Conservation (phyloP, 2,113 vertebrate genomes). For the Nicator chloris region DNA sequence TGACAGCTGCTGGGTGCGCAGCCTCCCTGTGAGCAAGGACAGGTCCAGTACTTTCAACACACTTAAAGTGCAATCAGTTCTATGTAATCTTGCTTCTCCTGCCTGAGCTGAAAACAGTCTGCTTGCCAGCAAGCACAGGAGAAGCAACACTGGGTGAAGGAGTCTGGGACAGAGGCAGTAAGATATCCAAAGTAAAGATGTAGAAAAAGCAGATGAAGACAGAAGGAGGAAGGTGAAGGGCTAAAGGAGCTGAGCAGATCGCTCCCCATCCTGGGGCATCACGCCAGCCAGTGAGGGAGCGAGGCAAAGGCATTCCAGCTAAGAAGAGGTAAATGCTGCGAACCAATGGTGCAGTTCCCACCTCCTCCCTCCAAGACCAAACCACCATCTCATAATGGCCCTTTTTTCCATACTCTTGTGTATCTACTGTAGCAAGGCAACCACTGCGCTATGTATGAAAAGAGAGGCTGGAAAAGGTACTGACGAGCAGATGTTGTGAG, state of each 20-base stretch:
- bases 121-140: neutral
- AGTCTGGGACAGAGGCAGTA: neutral
- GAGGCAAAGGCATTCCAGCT: neutral
- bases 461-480: neutral
- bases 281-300: rapidly evolving
- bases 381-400: neutral
- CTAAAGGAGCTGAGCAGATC: neutral
- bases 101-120: neutral
- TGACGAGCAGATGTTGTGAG: neutral
- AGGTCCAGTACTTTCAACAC: neutral
- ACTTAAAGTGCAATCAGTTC: neutral
- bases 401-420: neutral
- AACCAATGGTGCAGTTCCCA: neutral
- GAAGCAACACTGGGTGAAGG: neutral
- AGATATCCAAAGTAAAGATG: neutral
- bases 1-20: neutral
- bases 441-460: neutral
- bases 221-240: neutral
- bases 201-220: neutral
- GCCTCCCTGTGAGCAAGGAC: neutral
- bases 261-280: neutral
- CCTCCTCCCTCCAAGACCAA: neutral
- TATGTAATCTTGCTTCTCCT: neutral
- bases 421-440: neutral
- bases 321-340: neutral